Evolutionary conservation across 2,113 vertebrate genomes (phyloP), one percentile per base, ranked within the genome.

Genomic region (Sisor rabdophorus): DNA sequence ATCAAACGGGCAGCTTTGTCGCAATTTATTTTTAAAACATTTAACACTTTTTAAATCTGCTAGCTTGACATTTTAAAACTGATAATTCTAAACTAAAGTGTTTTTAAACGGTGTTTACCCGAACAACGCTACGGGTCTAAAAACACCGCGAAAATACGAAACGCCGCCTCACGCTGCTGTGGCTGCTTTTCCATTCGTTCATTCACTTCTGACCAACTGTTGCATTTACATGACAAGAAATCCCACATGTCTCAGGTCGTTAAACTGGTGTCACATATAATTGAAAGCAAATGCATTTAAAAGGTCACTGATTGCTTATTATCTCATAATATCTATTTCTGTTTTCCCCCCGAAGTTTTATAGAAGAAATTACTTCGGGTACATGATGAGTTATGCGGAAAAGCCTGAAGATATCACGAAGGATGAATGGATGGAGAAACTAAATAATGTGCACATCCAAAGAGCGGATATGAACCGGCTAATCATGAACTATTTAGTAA

Each of bases 401-500:
- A 99, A 99, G 88, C 93, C 95, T 64, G 97, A 99, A 83, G 97
- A 99, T 86, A 94, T 98, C 85, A 97, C 97, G 0, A 98, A 96
- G 91, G 97, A 99, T 81, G 96, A 98, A 85, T 99, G 97, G 97
- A 95, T 99, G 97, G 97, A 99, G 80, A 98, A 97, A 75, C 88
- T 99, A 44, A 98, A 96, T 83, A 98, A 98, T 86, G 94, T 98
- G 69, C 97, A 98, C 36, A 98, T 99, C 81, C 97, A 99, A 85
- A 93, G 97, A 86, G 95, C 97, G 26, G 97, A 98, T 85, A 98
- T 99, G 97, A 99, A 99, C 71, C 93, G 97, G 11, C 95, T 99
- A 79, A 98, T 99, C 86, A 98, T 99, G 97, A 99, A 99, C 87
- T 99, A 99, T 89, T 88, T 99, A 83, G 97, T 99, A 80, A 99